Conservation (phyloP, 2,113 vertebrate species). For the Pelmatolapia mariae region DNA sequence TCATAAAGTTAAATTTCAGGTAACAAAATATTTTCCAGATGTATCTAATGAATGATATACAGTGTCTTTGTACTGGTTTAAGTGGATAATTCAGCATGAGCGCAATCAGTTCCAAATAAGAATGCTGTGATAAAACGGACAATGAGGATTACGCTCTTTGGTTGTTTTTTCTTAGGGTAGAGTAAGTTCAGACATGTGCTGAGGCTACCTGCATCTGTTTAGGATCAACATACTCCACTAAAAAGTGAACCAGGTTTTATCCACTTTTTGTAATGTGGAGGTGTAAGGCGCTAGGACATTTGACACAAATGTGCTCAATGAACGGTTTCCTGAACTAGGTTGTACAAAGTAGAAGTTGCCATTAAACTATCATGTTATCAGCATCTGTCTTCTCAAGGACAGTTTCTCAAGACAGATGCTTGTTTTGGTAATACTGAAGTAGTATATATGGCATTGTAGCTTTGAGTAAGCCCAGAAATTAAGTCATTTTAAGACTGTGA, state of each 20-base stretch:
- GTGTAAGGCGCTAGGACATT: fast-evolving
- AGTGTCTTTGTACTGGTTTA: not conserved
- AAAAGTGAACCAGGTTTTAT: not conserved
- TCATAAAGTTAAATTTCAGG: not conserved
- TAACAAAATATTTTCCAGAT: not conserved
- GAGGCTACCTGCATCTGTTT: not conserved
- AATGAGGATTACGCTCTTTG: fast-evolving
- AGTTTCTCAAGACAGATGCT: not conserved
- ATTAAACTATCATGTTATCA: not conserved
- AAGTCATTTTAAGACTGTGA: not conserved
- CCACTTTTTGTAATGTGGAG: not conserved
- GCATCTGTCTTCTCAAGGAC: not conserved
- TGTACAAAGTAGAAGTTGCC: not conserved
- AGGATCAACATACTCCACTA: not conserved
- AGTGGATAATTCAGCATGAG: not conserved
- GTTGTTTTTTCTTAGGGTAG: not conserved
- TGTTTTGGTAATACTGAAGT: not conserved
- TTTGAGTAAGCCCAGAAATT: not conserved
- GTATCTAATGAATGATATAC: not conserved
- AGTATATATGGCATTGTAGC: not conserved
- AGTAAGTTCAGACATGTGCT: not conserved
- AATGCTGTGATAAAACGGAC: fast-evolving
- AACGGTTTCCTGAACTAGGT: not conserved
- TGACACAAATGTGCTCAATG: not conserved
- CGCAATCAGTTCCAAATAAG: not conserved